Percentiles rank a stretch among this genome's conserved stretches.
phyloP scores from a whole-genome alignment of 2,113 vertebrate genomes.

The Isichthys henryi region DNA sequence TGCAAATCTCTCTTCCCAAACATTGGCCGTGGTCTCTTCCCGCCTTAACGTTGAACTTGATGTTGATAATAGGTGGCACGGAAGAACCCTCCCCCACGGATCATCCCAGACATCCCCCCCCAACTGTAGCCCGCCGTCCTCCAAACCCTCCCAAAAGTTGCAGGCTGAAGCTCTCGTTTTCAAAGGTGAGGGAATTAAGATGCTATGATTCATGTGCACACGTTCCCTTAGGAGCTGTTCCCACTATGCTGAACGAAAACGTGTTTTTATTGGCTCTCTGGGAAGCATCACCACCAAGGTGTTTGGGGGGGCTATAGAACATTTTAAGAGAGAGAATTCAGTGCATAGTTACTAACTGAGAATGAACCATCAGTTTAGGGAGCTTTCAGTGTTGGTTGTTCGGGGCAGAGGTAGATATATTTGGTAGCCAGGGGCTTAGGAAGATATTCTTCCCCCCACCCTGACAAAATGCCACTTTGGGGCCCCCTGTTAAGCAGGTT shows the following conservation, averaged over 20 bases:
- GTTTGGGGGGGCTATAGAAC: no score
- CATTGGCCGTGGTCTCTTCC: background rate
- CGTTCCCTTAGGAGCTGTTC: background rate
- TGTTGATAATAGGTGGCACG: background rate
- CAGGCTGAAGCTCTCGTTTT: background rate
- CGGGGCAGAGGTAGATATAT: background rate
- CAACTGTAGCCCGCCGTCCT: background rate
- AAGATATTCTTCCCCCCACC: background rate
- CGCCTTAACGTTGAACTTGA: background rate
- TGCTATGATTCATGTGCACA: background rate
- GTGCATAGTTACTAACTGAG: background rate
- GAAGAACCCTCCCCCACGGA: background rate
- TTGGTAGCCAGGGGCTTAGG: background rate
- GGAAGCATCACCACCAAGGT: background rate
- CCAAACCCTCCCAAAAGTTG: background rate
- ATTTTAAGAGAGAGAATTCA: background rate
- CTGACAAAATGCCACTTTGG: background rate
- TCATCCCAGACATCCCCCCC: background rate
- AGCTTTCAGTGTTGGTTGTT: background rate
- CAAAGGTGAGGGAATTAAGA: background rate
- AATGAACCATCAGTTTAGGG: background rate
- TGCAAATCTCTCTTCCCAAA: background rate
- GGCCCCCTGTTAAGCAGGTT: background rate
- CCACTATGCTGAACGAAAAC: background rate
- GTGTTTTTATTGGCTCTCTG: background rate